phyloP scores from a whole-genome alignment of 2,797 vertebrate genomes.

The Enteromius mattozi region DNA sequence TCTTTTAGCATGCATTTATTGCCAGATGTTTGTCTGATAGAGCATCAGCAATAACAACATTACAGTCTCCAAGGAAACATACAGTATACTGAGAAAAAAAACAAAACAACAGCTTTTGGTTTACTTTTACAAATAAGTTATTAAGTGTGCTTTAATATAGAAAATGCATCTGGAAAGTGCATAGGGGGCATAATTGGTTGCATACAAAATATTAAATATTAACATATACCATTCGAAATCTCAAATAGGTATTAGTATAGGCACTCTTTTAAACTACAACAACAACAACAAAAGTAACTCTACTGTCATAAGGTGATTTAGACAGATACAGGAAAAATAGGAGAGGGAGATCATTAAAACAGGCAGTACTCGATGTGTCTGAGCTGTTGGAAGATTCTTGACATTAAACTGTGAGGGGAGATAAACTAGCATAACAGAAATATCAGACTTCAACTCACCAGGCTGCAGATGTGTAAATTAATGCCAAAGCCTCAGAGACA shows the following conservation, averaged over 20 bases:
- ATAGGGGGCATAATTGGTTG: background rate
- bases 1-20: background rate
- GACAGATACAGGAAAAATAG: background rate
- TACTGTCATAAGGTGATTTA: background rate
- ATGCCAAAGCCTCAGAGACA: background rate
- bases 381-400: slow-evolving; percentile 29
- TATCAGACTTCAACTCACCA: slow-evolving; percentile 7
- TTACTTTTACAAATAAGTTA: background rate
- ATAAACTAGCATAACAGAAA: slow-evolving; percentile 19
- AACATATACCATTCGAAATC: background rate
- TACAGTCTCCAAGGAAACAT: background rate
- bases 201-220: background rate
- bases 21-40: background rate
- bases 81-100: background rate
- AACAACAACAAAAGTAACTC: background rate
- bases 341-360: background rate
- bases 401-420: slow-evolving; percentile 9
- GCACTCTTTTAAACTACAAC: background rate
- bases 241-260: background rate
- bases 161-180: background rate
- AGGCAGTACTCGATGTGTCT: background rate
- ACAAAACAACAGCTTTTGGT: background rate
- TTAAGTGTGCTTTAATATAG: background rate
- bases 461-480: slow-evolving; percentile 24
- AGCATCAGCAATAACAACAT: background rate